Evolutionary conservation across 2,113 vertebrate species (phyloP), one percentile per base, ranked within the genome.

Genomic region (Vidua macroura): DNA sequence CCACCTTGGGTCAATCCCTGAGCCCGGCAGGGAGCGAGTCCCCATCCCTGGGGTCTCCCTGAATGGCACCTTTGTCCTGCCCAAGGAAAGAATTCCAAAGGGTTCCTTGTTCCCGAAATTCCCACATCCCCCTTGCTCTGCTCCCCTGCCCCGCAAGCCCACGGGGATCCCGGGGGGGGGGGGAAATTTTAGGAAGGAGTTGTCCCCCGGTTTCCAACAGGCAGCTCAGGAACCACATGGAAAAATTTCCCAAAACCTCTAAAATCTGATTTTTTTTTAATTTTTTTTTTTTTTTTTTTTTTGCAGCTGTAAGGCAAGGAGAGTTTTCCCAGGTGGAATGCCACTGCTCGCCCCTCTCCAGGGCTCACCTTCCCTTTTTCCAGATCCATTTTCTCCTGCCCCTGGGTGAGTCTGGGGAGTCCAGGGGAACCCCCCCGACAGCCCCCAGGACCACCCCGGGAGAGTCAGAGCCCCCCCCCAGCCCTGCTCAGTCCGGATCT

Each of bases 51-150:
- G 25, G 63, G 82, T 20, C 33, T 1, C 7, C 9, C 2, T 85
- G 49, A 95, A 96, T 58, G 59, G 46, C 64, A 86, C 43, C 93
- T 95, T 96, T 96, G 97, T 95, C 13, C 89, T 46, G 53, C 49
- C 24, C 14, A 0, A 7, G 52, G 52, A 58, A 6, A 0, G 1
- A 12, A 46, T 55, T 52, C 91, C 93, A 90, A 86, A 88, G 1
- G 25, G 20, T 19, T 90, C 83, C 89, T 83, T 84, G 76, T 88
- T 80, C 83, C 87, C 5, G 8, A 39, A 60, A n/a, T 73, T 77
- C 70, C 73, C 59, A 3, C 17, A 2, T 35, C n/a, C 74, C 56
- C 43, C 43, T 22, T 3, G 52, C 46, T 51, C 72, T 0, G 0
- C 27, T 56, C 33, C 56, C 35, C 75, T 14, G 28, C n/a, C 30